Evolutionary conservation across 2,113 vertebrate species (phyloP), one percentile per base, ranked within the genome.

Genomic region (Sylvilagus bachmani): DNA sequence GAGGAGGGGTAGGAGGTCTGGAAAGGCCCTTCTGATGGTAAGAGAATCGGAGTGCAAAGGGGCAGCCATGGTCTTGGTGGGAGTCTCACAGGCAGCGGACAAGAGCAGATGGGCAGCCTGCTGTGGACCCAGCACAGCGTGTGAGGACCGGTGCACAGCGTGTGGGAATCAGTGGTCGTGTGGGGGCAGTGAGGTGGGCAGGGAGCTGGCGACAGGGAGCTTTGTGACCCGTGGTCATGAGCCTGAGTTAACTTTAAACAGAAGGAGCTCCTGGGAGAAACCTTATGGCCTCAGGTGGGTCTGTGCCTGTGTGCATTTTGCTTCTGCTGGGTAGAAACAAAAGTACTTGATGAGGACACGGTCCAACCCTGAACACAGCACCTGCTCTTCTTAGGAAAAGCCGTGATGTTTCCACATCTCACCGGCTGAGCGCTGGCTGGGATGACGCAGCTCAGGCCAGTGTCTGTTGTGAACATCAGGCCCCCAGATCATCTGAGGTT

Each of bases 321-420:
- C 13, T 58, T 33, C 17, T 31, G 3, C 21, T 25, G 6, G 8
- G 2, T n/a, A 17, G 2, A 53, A 0, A 5, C 53, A 7, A 16
- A 16, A 9, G 1, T 16, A 33, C 13, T 3, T 1, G 2, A 1
- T 19, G n/a, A 89, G 3, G 13, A 0, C 22, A 4, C 62, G 10
- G 14, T 49, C 49, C 17, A 49, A 44, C 9, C 22, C 71, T 14
- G 8, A 78, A 58, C 3, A 66, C 4, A 66, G 25, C 1, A 44
- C 16, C 17, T 51, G 7, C 29, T n/a, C 9, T 33, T 64, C 71
- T 84, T 38, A 9, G 8, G 24, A 58, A 29, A 31, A 66, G 36
- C 58, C 49, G 8, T 3, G 55, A 29, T 14, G 29, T 38, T 22
- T 49, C 61, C 38, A 17, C n/a, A 10, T 70, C 71, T 12, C 25